Base-by-base conservation (phyloP, 2,797 vertebrate genomes). In the Carduelis carduelis region DNA sequence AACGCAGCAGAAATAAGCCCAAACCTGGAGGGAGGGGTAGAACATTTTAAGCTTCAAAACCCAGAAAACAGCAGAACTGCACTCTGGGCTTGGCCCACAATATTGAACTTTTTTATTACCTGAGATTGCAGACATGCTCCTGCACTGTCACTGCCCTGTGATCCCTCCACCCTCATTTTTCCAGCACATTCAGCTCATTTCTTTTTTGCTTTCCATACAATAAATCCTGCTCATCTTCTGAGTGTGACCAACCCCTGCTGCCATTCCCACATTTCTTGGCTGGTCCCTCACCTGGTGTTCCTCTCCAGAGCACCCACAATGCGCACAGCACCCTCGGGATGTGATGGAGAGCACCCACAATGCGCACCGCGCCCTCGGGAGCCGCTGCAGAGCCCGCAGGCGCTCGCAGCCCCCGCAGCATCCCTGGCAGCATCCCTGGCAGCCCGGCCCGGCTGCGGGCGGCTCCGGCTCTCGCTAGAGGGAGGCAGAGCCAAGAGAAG, bases 401-500 rank as follows among this genome's bases (percentile, higher is more conserved):
- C 19, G 0, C 18, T 16, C 14, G 1, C 50, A 28, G 30, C 70
- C 0, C 11, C 7, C 19, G 2, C 55, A 61, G 61, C 70, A 35
- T 35, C 35, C 35, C 35, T 35, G 35, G 35, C 35, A 35, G 35
- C 37, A 37, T 37, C 37, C 37, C 37, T 37, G 37, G 12, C 53
- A 44, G 39, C 24, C 47, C 8, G 16, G 19, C 7, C 6, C 2
- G 3, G 78, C n/a, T 75, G 92, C 20, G 21, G 44, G 28, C 50
- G n/a, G 23, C 16, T 2, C 3, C 0, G 19, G 32, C 86, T 12
- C 24, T 88, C 98, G 66, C 97, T 94, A 98, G 98, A 92, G 98
- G 97, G 97, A 97, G 92, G 89, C 95, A 97, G 66, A 35, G 55
- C 95, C 91, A 53, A 16, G 63, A 39, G 74, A 97, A 92, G 24